A percentile compares a stretch with the other conserved stretches of the same genome.
These are phyloP conservation scores for Probaryconus sp. DNA, from an alignment of 1,140 invertebrate genomes.

Conservation along the genomic window DNA sequence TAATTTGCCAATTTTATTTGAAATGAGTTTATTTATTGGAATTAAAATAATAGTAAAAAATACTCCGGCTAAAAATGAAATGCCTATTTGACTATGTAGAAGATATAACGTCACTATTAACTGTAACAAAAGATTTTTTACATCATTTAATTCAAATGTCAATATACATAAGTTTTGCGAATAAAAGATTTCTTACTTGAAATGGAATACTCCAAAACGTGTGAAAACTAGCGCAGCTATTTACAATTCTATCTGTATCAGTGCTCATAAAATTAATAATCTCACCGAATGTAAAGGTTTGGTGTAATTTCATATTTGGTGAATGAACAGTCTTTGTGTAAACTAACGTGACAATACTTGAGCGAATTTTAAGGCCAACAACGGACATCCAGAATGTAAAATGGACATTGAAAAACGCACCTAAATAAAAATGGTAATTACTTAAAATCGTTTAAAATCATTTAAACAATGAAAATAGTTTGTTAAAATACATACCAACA, in stretches of 20 bases:
- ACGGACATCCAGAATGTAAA: slow-evolving; percentile 93
- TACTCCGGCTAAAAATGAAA: slow-evolving; percentile 94
- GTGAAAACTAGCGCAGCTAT: slow-evolving; percentile 97
- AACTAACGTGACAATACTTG: slow-evolving; percentile 89
- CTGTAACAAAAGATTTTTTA: no score
- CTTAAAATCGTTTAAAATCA: slow-evolving; percentile 21
- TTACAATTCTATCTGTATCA: slow-evolving; percentile 95
- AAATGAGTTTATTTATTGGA: slow-evolving; percentile 95
- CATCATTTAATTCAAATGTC: no score
- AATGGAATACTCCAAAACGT: slow-evolving; percentile 97
- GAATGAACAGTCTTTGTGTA: slow-evolving; percentile 90
- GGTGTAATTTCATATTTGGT: slow-evolving; percentile 78
- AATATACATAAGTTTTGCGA: no score
- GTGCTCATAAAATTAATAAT: slow-evolving; percentile 98
- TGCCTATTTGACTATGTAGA: slow-evolving; percentile 91
- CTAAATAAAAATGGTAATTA: slow-evolving; percentile 73
- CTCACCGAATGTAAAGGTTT: slow-evolving; percentile 87
- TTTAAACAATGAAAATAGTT: background rate
- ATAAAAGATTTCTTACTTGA: slow-evolving; percentile 82
- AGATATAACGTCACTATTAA: slow-evolving; percentile 89
- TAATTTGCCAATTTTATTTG: slow-evolving; percentile 91
- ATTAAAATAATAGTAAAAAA: slow-evolving; percentile 92
- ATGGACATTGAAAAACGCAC: slow-evolving; percentile 89
- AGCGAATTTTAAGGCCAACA: slow-evolving; percentile 91
- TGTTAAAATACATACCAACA: slow-evolving; percentile 78